These are phyloP conservation scores for Altica lythri DNA, from an alignment of 2,888 invertebrate species.

Conservation along the genomic window DNA sequence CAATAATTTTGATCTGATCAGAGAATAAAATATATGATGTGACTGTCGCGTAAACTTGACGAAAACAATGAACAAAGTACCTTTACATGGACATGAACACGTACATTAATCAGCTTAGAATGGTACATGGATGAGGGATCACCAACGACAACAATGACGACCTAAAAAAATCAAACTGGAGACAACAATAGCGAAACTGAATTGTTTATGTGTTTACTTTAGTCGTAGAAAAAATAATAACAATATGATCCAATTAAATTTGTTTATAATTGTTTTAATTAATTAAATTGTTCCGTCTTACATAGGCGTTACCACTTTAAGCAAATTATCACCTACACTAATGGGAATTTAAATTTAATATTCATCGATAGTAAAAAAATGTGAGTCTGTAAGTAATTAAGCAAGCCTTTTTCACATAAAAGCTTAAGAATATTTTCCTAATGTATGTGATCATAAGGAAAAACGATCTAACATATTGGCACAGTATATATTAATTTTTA, in stretches of 20 bases:
- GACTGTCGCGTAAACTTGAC: constrained; percentile 28
- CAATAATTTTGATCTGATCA: constrained; percentile 39
- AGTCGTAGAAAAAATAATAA: constrained; percentile 1
- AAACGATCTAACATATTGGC: too few relatives aligned
- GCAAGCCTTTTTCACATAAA: too few relatives aligned
- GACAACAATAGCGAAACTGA: constrained; percentile 4
- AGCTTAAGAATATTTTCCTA: too few relatives aligned
- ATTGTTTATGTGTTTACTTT: constrained; percentile 7
- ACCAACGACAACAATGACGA: constrained; percentile 6
- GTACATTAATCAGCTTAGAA: constrained; percentile 19
- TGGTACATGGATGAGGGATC: constrained; percentile 16
- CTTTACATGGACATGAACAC: constrained; percentile 16
- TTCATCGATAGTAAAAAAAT: too few relatives aligned
- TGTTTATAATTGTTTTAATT: background rate
- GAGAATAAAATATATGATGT: constrained; percentile 28
- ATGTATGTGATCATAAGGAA: too few relatives aligned
- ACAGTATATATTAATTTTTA: too few relatives aligned
- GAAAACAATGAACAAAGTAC: constrained; percentile 17
- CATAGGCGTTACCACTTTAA: too few relatives aligned
- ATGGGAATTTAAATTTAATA: too few relatives aligned
- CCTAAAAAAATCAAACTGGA: constrained; percentile 6
- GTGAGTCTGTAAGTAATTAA: too few relatives aligned
- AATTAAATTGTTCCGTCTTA: too few relatives aligned
- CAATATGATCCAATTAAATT: background rate
- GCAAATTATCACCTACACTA: too few relatives aligned